These are phyloP conservation scores for Phocides pigmalion DNA, from an alignment of 1,140 invertebrate species.

Conservation along the genomic window DNA sequence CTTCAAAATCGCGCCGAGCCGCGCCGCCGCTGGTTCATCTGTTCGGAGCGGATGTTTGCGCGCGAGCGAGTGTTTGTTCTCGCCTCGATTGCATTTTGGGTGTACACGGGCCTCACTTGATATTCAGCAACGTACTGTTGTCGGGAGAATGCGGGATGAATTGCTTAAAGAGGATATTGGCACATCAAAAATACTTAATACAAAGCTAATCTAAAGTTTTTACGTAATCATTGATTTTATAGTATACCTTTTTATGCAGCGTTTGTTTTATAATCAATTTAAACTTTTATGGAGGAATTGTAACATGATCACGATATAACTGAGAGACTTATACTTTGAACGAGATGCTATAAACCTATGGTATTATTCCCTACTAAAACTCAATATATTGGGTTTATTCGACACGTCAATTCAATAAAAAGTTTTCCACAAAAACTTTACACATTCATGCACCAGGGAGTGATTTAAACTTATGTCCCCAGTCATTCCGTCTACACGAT, in stretches of 20 bases:
- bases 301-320: too few species aligned
- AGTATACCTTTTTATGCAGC: too few species aligned
- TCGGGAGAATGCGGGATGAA: background rate
- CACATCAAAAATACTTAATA: background rate
- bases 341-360: too few species aligned
- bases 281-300: too few species aligned
- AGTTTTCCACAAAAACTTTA: conserved; percentile 24
- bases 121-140: background rate
- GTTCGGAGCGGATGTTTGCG: conserved; percentile 9
- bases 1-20: background rate
- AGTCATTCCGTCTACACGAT: conserved; percentile 11
- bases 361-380: too few species aligned
- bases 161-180: background rate
- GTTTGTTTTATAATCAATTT: too few species aligned
- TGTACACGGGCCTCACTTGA: conserved; percentile 8
- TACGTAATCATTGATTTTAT: too few species aligned
- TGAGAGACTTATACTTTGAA: too few species aligned
- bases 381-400: background rate
- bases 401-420: conserved; percentile 10
- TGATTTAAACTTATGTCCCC: conserved; percentile 25
- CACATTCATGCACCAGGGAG: conserved; percentile 24
- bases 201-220: too few species aligned
- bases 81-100: conserved; percentile 18
- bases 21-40: background rate
- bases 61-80: conserved; percentile 9